A percentile compares a stretch with the other conserved stretches of the same genome.
Conservation (phyloP, 2,797 vertebrate genomes). For the Catamblyrhynchus diadema region DNA sequence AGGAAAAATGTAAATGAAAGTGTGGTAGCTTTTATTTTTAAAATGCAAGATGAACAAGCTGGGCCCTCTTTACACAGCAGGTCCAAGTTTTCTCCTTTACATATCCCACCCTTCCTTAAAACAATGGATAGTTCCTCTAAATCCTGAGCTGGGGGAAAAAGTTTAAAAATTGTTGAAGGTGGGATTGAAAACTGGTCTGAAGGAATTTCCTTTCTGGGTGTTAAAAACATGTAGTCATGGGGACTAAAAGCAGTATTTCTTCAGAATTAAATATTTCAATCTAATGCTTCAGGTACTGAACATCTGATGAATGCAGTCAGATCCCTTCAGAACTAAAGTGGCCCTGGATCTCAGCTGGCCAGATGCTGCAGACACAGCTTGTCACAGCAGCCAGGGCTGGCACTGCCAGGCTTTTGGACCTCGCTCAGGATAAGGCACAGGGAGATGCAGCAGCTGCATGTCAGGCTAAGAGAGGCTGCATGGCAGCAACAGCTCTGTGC, state of each 20-base stretch:
- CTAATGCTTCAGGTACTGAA: not conserved
- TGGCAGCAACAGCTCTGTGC: not conserved
- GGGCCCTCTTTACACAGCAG: not conserved
- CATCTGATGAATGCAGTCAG: not conserved
- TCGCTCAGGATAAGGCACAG: fast-evolving
- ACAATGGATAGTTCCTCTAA: not conserved
- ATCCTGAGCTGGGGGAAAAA: fast-evolving
- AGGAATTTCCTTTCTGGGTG: not conserved
- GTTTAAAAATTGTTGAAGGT: not conserved
- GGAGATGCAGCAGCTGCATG: not conserved
- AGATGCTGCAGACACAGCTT: not conserved
- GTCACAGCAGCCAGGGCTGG: not conserved
- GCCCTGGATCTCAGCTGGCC: not conserved
- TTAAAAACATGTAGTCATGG: not conserved
- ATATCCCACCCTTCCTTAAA: not conserved
- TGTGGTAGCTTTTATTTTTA: not conserved
- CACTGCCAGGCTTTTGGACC: not conserved
- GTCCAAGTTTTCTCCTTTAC: not conserved
- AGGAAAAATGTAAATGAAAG: not conserved
- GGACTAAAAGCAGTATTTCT: not conserved
- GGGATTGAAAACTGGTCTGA: not conserved
- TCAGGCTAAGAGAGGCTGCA: not conserved
- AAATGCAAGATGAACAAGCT: not conserved
- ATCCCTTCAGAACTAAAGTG: not conserved
- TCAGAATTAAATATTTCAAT: not conserved